Percentiles rank a stretch among this genome's conserved stretches.
These are phyloP conservation scores for Alligator sinensis DNA, from an alignment of 2,113 vertebrate species.

Conservation along the genomic window DNA sequence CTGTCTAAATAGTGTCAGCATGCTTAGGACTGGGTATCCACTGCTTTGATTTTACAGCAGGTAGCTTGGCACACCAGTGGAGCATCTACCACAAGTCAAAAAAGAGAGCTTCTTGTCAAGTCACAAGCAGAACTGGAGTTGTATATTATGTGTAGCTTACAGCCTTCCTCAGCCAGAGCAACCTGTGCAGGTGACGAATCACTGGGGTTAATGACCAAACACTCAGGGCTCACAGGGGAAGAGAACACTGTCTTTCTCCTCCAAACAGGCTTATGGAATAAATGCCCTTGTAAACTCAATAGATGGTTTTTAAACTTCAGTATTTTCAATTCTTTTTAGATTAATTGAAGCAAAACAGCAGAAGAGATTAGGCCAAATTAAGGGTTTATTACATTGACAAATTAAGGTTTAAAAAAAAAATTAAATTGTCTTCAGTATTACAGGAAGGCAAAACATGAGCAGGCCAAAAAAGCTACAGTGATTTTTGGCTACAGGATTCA, in stretches of 20 bases:
- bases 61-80: not conserved
- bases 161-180: not conserved
- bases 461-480: constrained; percentile 39
- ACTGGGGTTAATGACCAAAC: rapidly evolving
- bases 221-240: not conserved
- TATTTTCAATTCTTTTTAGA: not conserved
- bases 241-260: not conserved
- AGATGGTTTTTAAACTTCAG: not conserved
- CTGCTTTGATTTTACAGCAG: not conserved
- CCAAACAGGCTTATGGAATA: not conserved
- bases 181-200: not conserved
- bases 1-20: not conserved
- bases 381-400: not conserved
- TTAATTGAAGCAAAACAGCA: not conserved
- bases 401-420: not conserved
- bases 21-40: not conserved
- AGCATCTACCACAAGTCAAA: not conserved
- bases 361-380: not conserved
- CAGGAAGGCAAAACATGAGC: not conserved
- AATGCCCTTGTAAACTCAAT: not conserved
- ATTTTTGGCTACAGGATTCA: not conserved
- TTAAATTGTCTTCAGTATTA: constrained; percentile 8
- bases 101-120: not conserved
- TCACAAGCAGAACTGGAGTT: not conserved
- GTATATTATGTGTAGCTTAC: not conserved